Base-by-base conservation (phyloP, 1,140 invertebrate species). In the Meloidogyne exigua region DNA sequence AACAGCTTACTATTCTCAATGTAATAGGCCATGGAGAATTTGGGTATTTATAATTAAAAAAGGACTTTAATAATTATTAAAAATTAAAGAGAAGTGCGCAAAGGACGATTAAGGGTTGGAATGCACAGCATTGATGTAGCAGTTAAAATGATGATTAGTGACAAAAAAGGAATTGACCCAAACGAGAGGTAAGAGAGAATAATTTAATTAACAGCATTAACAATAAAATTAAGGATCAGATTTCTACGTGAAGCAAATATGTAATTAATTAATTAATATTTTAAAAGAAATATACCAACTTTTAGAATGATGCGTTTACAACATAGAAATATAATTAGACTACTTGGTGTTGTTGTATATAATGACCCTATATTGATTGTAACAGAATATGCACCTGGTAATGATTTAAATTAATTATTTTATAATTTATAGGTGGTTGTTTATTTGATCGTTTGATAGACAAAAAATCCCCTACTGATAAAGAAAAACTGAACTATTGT, bases 21-120 rank as follows among this genome's bases (percentile, higher is more conserved):
- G 49, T 57, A 57, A 57, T 57, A 57, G 49, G 49, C 18, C 49
- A 57, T n/a, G 49, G 49, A 57, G 49, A 57, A n/a, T 57, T 57
- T 57, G 49, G 49, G 36, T 39, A 39, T 39, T 4, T 39, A 39
- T 3, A 32, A 32, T 32, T 32, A 3, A 32, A 32, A 32, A 32
- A n/a, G n/a, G n/a, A n/a, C n/a, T n/a, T n/a, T 32, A 32, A 32
- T 3, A 32, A 3, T 3, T 32, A 32, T 32, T 32, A 32, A 32
- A 32, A 39, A 39, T 39, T 39, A 39, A 39, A 39, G 36, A 1
- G 18, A 57, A n/a, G 49, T 57, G n/a, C 49, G 49, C 3, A 57
- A n/a, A 57, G 49, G 49, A 9, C n/a, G 21, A n/a, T 7, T 57
- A 9, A n/a, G 49, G 21, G 49, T 57, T 57, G 49, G 49, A 57